Percentiles rank a stretch among this genome's conserved stretches.
These are phyloP conservation scores for Choloepus hoffmanni DNA, from an alignment of 2,113 vertebrate genomes.

Conservation along the genomic window DNA sequence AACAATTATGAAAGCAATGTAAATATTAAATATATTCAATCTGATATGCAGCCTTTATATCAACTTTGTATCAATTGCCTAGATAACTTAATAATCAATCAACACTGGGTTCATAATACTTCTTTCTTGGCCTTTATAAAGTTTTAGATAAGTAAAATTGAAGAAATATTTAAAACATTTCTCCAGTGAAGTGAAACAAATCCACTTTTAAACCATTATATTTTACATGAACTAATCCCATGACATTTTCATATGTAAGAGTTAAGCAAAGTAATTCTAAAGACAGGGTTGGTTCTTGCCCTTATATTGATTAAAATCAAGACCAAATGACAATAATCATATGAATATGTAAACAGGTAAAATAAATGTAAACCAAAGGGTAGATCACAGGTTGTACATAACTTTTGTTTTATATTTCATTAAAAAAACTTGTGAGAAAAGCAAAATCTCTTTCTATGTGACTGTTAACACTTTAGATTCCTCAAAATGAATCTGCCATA, in stretches of 20 bases:
- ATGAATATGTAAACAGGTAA: neutral
- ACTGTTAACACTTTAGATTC: slow-evolving; percentile 3
- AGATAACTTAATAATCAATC: neutral
- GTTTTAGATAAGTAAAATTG: slow-evolving; percentile 35
- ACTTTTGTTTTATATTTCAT: slow-evolving; percentile 11
- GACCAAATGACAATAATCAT: neutral
- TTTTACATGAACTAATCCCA: neutral
- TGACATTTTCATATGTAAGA: neutral
- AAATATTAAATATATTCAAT: slow-evolving; percentile 32
- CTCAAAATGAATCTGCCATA: slow-evolving; percentile 13
- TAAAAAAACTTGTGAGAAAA: slow-evolving; percentile 46
- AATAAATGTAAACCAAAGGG: slow-evolving; percentile 51
- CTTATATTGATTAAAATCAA: slow-evolving; percentile 53
- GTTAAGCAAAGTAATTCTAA: slow-evolving; percentile 37
- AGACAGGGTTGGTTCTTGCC: slow-evolving; percentile 17
- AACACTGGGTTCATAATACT: neutral
- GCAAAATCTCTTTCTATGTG: slow-evolving; percentile 1
- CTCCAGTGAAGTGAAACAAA: slow-evolving; percentile 30
- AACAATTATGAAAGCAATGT: slow-evolving; percentile 18
- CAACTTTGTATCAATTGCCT: neutral
- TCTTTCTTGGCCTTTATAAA: slow-evolving; percentile 17
- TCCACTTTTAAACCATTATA: neutral
- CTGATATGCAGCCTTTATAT: neutral
- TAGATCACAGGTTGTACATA: neutral
- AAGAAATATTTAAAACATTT: slow-evolving; percentile 30